These are phyloP conservation scores for Leptopterna dolabrata DNA, from an alignment of 2,888 invertebrate genomes.

Conservation along the genomic window DNA sequence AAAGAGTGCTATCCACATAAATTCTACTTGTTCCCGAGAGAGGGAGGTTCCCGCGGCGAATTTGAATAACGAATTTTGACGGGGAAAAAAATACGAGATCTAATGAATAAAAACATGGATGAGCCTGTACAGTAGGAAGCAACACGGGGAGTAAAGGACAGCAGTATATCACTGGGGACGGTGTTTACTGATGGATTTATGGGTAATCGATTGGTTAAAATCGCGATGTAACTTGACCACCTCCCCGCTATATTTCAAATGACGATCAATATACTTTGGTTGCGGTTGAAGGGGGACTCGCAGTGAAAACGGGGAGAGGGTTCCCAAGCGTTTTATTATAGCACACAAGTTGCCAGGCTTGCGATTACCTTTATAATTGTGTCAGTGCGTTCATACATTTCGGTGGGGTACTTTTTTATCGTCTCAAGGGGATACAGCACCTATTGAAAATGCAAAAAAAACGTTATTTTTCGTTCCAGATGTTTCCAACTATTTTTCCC, in stretches of 20 bases:
- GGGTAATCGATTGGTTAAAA: not conserved
- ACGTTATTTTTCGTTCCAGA: too few relatives aligned
- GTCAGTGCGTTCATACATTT: too few relatives aligned
- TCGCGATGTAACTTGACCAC: not conserved
- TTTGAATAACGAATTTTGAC: not conserved
- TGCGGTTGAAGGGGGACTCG: not conserved
- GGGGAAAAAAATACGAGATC: not conserved
- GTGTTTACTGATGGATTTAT: slow-evolving; percentile 2
- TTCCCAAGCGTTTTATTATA: not conserved
- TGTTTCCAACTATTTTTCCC: too few relatives aligned
- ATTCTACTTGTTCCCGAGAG: not conserved
- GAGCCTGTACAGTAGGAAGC: not conserved
- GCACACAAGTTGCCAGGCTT: too few relatives aligned
- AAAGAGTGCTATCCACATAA: slow-evolving; percentile 17
- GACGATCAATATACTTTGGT: not conserved
- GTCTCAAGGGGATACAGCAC: too few relatives aligned
- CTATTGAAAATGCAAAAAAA: too few relatives aligned
- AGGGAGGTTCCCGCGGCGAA: not conserved
- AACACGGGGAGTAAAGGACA: not conserved
- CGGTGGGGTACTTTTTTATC: too few relatives aligned
- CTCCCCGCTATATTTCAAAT: not conserved
- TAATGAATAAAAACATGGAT: not conserved
- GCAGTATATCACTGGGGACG: not conserved
- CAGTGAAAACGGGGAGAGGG: not conserved
- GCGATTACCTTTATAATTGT: too few relatives aligned